Evolutionary conservation across 2,888 invertebrate species (phyloP), one percentile per base, ranked within the genome.

Genomic region (Clitarchus hookeri): DNA sequence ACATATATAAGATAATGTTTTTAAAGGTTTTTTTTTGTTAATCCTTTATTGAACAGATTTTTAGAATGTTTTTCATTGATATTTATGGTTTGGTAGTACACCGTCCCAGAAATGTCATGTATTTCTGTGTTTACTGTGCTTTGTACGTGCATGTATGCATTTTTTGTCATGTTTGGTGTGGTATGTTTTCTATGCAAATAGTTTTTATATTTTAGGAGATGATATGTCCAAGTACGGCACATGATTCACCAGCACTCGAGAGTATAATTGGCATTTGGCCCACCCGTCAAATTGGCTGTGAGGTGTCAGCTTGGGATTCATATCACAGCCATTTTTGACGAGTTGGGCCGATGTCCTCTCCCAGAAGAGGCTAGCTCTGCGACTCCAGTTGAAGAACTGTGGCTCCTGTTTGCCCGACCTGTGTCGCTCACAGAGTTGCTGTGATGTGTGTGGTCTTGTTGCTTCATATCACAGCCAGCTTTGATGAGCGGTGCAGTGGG

Each of bases 321-420:
- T 96, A 96, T 96, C 97, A 97, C 97, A 97, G 97, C 97, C 97
- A 96, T 96, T 96, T 96, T 97, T 97, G 97, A 97, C 96, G 96
- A 96, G 96, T 95, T 95, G 93, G 95, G 94, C 94, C 94, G 93
- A 92, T 92, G 91, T 65, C 65, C 65, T 16, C 19, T 65, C 23
- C 19, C 8, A 65, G 65, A 65, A 65, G 65, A 65, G 12, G 65
- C 12, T 8, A n/a, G 23, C 23, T 16, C 65, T 65, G 16, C 65
- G 6, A 19, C 8, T n/a, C 19, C 23, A 65, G n/a, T n/a, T 11
- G 65, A 65, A n/a, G 23, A 78, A 0, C 11, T 13, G 80, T 27
- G 16, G 23, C 78, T 12, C 86, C 83, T 80, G 88, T 88, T 89
- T 89, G 90, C 89, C 89, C 89, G 92, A 93, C 93, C 84, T 87